Evolutionary conservation across 2,113 vertebrate species (phyloP), one percentile per base, ranked within the genome.

Genomic region (Glaucomys volans): DNA sequence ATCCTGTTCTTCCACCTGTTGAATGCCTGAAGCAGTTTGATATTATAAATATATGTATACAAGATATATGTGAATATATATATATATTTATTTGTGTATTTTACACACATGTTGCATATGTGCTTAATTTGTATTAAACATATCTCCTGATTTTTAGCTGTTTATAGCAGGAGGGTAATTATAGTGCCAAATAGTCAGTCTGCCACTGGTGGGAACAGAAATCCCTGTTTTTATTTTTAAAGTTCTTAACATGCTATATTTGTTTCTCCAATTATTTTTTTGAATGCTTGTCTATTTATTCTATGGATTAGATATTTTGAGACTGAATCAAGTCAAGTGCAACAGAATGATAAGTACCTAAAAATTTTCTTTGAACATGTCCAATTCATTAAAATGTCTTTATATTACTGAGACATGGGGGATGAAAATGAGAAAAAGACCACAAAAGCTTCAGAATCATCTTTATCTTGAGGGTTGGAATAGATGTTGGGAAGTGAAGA

Each of bases 1-100:
- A 75, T 84, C 35, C 57, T 90, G 42, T 87, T 50, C 72, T 96
- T 85, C 77, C 67, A 87, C 67, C 90, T 96, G 40, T 85, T 59
- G 66, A 86, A 81, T 88, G 30, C 54, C 26, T 30, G 52, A 87
- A 82, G n/a, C 35, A 64, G 30, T 72, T 96, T 74, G 42, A 28
- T 64, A 57, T 64, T 52, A 37, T 57, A 66, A n/a, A 42, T 52
- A 37, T 20, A 18, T 85, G 35, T 76, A 47, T 47, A 82, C 66
- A 57, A 57, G 6, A 50, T 83, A 44, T 50, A 81, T 82, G 30
- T 77, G 52, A 42, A 75, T 50, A 72, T 69, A 14, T 71, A 62
- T 81, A 57, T 66, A 50, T 28, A 87, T 76, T 77, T 47, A 69
- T 16, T 79, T 52, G 16, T 87, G 59, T 59, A 72, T 83, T 84